These are phyloP conservation scores for Pollenia angustigena DNA, from an alignment of 2,888 invertebrate species.

Conservation along the genomic window DNA sequence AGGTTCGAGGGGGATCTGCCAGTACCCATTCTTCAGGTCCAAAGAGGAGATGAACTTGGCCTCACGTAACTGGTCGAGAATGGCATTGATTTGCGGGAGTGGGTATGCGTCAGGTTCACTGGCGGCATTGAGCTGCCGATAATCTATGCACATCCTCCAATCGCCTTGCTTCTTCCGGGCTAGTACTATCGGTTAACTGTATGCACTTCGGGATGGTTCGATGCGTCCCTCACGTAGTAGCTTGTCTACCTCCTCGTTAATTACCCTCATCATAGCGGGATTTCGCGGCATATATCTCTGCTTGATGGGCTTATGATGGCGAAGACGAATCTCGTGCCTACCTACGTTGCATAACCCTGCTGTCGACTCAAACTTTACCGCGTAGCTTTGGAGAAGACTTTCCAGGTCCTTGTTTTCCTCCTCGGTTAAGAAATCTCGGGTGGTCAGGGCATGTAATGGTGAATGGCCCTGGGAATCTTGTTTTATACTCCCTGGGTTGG, in stretches of 20 bases:
- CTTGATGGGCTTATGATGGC: slow-evolving; percentile 41
- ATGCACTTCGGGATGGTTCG: slow-evolving; percentile 56
- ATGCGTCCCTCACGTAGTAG: slow-evolving; percentile 38
- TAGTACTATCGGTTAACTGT: slow-evolving; percentile 53
- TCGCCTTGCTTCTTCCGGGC: slow-evolving; percentile 55
- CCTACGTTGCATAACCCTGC: not conserved
- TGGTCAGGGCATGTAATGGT: not conserved
- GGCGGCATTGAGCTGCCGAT: no score
- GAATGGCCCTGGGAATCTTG: not conserved
- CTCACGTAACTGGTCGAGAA: slow-evolving; percentile 41
- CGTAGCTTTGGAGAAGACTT: not conserved
- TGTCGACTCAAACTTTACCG: not conserved
- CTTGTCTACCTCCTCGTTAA: slow-evolving; percentile 51
- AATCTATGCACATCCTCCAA: slow-evolving; percentile 65
- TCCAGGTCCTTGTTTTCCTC: not conserved
- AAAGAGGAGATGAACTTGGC: slow-evolving; percentile 34
- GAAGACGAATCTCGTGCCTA: not conserved
- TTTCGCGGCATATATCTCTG: slow-evolving; percentile 61
- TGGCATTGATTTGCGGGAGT: slow-evolving; percentile 19
- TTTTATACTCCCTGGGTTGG: no score
- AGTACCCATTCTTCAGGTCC: slow-evolving; percentile 58
- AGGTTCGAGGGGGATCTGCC: slow-evolving; percentile 43
- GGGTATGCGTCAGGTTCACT: slow-evolving; percentile 62
- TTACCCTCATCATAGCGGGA: slow-evolving; percentile 50
- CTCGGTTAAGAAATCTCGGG: not conserved